Evolutionary conservation across 2,888 invertebrate species (phyloP), one percentile per base, ranked within the genome.

Genomic region (Noctua fimbriata): DNA sequence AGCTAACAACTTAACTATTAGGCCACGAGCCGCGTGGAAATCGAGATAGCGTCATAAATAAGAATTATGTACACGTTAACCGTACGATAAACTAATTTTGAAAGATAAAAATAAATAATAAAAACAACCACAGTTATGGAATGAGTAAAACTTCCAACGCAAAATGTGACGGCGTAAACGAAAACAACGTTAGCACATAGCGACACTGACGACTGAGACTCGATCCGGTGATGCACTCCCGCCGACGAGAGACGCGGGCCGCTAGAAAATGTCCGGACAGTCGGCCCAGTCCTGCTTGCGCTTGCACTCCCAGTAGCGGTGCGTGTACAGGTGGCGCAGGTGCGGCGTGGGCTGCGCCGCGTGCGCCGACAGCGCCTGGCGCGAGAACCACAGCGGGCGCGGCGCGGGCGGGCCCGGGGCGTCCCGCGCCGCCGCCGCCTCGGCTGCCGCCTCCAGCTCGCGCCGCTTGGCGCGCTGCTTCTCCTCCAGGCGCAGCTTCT

Each of bases 241-340:
- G 73, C 84, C 69, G 21, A 63, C 44, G 73, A 65, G 44, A 55
- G 58, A 49, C 66, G 71, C 69, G 70, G 49, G 73, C 47, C 82
- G 92, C 93, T 96, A 98, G 97, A 98, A 99, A 94, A 99, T 99
- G 95, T 99, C 98, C 69, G 99, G 99, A 97, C 99, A 99, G 91
- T 95, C 96, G 78, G 97, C 94, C 99, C 99, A 99, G 94, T 99
- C 98, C 93, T 98, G 98, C 89, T 97, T 98, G 88, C 97, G 97
- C 97, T 99, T 99, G 95, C 98, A 98, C 83, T 98, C 97, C 99
- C 99, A 99, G 97, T 99, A 99, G 89, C 98, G 98, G 88, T 98
- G 98, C 90, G 98, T 98, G 97, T 98, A 99, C 85, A 98, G 97
- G 94, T 99, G 99, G 60, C 96, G 94, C 87, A 96, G 97, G 92